A percentile compares a stretch with the other conserved stretches of the same genome.
phyloP scores from a whole-genome alignment of 2,113 vertebrate species.

The Archocentrus centrarchus region DNA sequence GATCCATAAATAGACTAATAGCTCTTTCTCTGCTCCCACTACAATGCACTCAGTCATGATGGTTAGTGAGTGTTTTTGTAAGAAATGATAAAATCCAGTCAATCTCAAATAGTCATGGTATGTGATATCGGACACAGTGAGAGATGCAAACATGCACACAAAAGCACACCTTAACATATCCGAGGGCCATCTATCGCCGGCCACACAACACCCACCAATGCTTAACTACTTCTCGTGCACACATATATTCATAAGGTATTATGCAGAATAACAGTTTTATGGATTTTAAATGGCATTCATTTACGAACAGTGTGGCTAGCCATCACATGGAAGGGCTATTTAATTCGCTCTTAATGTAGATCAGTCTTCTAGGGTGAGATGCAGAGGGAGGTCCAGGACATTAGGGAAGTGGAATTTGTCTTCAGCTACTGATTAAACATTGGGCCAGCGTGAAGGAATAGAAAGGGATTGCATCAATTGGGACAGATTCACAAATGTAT shows the following conservation, averaged over 20 bases:
- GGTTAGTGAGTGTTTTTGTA: constrained; percentile 62
- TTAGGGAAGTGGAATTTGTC: constrained; percentile 76
- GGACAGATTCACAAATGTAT: constrained; percentile 60
- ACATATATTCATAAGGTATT: constrained; percentile 82
- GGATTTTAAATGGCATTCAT: constrained; percentile 82
- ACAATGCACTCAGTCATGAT: constrained; percentile 63
- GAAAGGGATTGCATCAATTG: constrained; percentile 51
- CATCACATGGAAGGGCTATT: constrained; percentile 77
- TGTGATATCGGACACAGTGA: constrained; percentile 57
- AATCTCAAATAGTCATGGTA: constrained; percentile 52
- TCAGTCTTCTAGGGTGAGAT: constrained; percentile 68
- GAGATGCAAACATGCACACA: constrained; percentile 28
- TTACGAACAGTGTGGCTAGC: constrained; percentile 74
- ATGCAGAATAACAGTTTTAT: constrained; percentile 82
- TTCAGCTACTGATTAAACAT: constrained; percentile 72
- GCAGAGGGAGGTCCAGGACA: constrained; percentile 73
- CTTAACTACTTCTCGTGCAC: constrained; percentile 71
- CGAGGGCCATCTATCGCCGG: constrained; percentile 53
- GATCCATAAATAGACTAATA: constrained; percentile 75
- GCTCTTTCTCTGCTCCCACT: constrained; percentile 58
- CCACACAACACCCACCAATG: constrained; percentile 51
- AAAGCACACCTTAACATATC: constrained; percentile 45
- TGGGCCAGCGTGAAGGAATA: constrained; percentile 39
- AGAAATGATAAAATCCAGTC: constrained; percentile 74
- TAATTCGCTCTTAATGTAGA: constrained; percentile 79